Evolutionary conservation across 2,797 vertebrate genomes (phyloP).

Genomic region (Leucoraja ocellata): DNA sequence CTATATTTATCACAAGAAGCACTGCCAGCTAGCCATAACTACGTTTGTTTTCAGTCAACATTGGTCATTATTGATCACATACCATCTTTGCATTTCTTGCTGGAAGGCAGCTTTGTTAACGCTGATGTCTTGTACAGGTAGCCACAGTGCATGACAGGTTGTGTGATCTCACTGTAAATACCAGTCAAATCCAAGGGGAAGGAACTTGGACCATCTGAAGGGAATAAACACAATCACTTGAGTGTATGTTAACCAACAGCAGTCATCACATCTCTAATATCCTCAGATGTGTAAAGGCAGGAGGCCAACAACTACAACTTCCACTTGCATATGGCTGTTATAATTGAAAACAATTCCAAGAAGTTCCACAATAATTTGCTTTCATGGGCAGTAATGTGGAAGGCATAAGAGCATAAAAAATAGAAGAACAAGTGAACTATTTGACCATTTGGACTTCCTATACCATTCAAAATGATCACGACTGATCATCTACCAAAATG

Average conservation of each 20-base stretch:
- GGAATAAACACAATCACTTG: neutral
- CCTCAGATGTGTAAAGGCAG: neutral
- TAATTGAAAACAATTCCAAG: neutral
- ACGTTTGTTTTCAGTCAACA: too few species aligned
- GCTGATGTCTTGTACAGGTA: slow-evolving; percentile 70
- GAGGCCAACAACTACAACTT: neutral
- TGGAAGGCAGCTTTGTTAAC: slow-evolving; percentile 55
- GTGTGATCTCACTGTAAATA: slow-evolving; percentile 88
- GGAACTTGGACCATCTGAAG: slow-evolving; percentile 42
- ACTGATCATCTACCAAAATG: too few species aligned
- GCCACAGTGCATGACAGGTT: slow-evolving; percentile 71
- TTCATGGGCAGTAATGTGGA: neutral
- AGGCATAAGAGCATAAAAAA: too few species aligned
- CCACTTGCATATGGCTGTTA: neutral
- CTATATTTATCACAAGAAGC: neutral
- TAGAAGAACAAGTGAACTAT: too few species aligned
- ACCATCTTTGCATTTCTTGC: slow-evolving; percentile 73
- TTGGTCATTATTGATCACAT: slow-evolving; percentile 27
- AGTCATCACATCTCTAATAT: slow-evolving; percentile 44
- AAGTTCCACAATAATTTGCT: neutral
- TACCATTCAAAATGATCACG: too few species aligned
- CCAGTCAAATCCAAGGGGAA: slow-evolving; percentile 46
- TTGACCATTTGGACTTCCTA: too few species aligned
- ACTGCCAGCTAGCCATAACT: neutral
- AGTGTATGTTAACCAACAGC: neutral